phyloP scores from a whole-genome alignment of 2,113 vertebrate species.

The Ceuthmochares aereus region DNA sequence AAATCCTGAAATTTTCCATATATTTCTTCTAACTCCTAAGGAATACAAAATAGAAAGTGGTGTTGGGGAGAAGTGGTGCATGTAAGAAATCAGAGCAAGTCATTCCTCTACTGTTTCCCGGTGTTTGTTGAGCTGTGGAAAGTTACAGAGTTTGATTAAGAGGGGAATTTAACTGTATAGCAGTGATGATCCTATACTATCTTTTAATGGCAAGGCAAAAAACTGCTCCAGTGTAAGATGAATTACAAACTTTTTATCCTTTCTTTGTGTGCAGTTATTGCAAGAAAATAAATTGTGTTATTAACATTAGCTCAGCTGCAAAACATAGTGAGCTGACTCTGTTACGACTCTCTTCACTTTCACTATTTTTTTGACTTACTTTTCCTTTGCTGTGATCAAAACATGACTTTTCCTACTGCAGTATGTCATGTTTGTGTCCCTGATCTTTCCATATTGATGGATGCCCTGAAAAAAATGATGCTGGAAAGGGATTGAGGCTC shows the following conservation, averaged over 20 bases:
- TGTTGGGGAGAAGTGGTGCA: not conserved
- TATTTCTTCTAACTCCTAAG: not conserved
- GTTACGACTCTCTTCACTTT: not conserved
- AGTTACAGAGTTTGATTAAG: not conserved
- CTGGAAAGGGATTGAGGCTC: not conserved
- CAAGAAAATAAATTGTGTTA: not conserved
- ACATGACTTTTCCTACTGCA: not conserved
- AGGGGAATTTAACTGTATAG: not conserved
- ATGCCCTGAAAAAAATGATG: not conserved
- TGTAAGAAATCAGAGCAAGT: not conserved
- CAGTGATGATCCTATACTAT: not conserved
- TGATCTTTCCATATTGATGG: not conserved
- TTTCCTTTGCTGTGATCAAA: not conserved
- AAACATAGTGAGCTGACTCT: not conserved
- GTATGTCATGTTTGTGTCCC: fast-evolving
- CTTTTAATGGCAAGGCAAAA: not conserved
- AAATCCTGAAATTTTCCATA: not conserved
- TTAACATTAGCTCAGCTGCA: not conserved
- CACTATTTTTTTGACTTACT: not conserved
- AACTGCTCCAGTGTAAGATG: not conserved
- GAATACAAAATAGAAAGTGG: not conserved
- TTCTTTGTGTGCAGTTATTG: not conserved
- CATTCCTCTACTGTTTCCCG: not conserved
- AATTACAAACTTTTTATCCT: not conserved
- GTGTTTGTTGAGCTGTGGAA: not conserved